These are phyloP conservation scores for Dysidea cf. avara DNA, from an alignment of 37 sponge, comb jelly and placozoan species.

Conservation along the genomic window DNA sequence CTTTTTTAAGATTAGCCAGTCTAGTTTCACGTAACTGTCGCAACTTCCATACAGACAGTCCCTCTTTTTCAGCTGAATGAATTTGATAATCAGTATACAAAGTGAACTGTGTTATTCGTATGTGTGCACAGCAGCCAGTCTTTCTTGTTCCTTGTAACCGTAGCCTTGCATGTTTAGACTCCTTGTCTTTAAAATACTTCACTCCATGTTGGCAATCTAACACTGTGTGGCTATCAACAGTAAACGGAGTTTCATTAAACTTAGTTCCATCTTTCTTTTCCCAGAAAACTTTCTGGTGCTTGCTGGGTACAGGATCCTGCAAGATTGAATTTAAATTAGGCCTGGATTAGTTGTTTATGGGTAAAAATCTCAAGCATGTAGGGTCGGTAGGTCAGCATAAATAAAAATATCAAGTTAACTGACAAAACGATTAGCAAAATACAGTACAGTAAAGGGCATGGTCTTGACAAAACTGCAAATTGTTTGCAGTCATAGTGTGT, in stretches of 20 bases:
- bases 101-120: slow-evolving; percentile 2
- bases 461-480: too few relatives aligned
- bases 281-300: too few relatives aligned
- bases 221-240: slow-evolving; percentile 1
- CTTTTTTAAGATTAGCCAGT: background rate
- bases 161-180: background rate
- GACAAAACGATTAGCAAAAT: too few relatives aligned
- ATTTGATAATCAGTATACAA: slow-evolving; percentile 12
- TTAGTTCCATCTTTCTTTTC: background rate
- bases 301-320: too few relatives aligned
- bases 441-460: too few relatives aligned
- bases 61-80: background rate
- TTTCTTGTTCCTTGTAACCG: slow-evolving; percentile 22
- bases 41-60: background rate
- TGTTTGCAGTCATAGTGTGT: too few relatives aligned
- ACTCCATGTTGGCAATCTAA: slow-evolving; percentile 17
- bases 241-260: slow-evolving; percentile 23
- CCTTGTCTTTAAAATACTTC: slow-evolving; percentile 4
- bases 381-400: too few relatives aligned
- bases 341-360: too few relatives aligned
- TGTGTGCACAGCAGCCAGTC: slow-evolving; percentile 14
- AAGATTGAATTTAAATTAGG: too few relatives aligned
- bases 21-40: background rate
- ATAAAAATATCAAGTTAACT: too few relatives aligned
- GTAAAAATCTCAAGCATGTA: too few relatives aligned